Percentiles rank a stretch among this genome's conserved stretches.
phyloP scores from a whole-genome alignment of 2,113 vertebrate genomes.

The Nannobrachium achirus region DNA sequence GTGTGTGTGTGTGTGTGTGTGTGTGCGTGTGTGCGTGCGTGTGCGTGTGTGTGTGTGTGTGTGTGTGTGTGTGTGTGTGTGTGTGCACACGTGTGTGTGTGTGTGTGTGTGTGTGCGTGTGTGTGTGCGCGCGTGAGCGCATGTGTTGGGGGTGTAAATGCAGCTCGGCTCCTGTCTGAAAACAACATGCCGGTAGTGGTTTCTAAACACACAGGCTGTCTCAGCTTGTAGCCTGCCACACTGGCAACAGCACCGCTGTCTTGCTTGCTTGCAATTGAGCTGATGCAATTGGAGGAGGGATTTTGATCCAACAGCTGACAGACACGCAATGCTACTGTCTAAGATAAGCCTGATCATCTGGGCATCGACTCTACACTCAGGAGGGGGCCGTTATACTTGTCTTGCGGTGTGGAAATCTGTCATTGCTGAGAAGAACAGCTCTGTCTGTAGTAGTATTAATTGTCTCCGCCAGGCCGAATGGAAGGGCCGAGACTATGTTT shows the following conservation, averaged over 20 bases:
- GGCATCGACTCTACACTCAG: not conserved
- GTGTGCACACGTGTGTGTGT: too few relatives aligned
- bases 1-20: too few relatives aligned
- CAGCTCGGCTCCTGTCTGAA: constrained; percentile 33
- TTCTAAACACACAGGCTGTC: constrained; percentile 59
- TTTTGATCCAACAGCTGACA: constrained; percentile 20
- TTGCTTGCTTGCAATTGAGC: constrained; percentile 24
- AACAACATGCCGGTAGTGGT: constrained; percentile 48
- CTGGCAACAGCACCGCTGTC: constrained; percentile 54
- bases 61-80: not conserved
- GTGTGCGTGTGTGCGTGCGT: not conserved
- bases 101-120: too few relatives aligned
- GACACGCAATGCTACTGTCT: not conserved
- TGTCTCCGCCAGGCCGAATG: too few relatives aligned
- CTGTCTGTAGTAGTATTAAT: not conserved
- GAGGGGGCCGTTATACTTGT: not conserved
- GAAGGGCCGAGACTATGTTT: constrained; percentile 7
- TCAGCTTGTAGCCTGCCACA: constrained; percentile 57
- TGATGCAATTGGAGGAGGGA: constrained; percentile 27
- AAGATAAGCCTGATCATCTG: not conserved
- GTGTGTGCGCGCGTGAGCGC: too few relatives aligned
- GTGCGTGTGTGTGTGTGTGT: not conserved
- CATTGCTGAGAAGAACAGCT: not conserved
- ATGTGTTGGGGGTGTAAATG: not conserved
- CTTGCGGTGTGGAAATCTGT: not conserved